Base-by-base conservation (phyloP, 2,797 vertebrate species). In the Bovichtus variegatus region DNA sequence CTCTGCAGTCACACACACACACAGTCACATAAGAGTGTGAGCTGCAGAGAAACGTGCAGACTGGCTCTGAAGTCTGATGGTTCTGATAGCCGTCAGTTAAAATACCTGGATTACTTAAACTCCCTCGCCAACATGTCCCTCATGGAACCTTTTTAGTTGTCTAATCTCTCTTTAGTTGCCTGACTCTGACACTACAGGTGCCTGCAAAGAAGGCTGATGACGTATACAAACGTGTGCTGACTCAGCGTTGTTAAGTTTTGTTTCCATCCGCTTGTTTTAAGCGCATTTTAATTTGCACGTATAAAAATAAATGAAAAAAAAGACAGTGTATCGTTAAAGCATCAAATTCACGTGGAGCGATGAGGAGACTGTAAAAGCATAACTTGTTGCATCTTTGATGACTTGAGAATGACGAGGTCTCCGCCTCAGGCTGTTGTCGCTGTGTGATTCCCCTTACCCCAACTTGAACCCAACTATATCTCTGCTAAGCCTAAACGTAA, bases 1-100 rank as follows among this genome's bases (percentile, higher is more conserved):
- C 91, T 83, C 80, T 76, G 74, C 81, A 83, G 64, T 84, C 82
- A 78, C 79, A 54, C 80, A 72, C 76, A 61, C 74, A 61, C 74
- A 76, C 40, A 74, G 72, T 74, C 60, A 53, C 82, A 65, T 27
- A 59, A 34, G 51, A 68, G 71, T 31, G 67, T 16, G 53, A 63
- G 62, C 50, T 65, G 46, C 74, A 72, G 46, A 68, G 61, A 51
- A 73, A 57, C 78, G 78, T 47, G 72, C 51, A 76, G 29, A 51
- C 47, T 25, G 18, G 6, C 66, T 59, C 74, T 19, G 62, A 27
- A 54, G 67, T 41, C 21, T 29, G 38, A 71, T 41, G 36, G 18
- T 23, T 73, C 46, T 3, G 10, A 38, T 29, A 31, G 40, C 31
- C n/a, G n/a, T 55, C 29, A 13, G 13, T 23, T 65, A 2, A 29